Evolutionary conservation across 2,113 vertebrate species (phyloP), one percentile per base, ranked within the genome.

Genomic region (Cebus imitator): DNA sequence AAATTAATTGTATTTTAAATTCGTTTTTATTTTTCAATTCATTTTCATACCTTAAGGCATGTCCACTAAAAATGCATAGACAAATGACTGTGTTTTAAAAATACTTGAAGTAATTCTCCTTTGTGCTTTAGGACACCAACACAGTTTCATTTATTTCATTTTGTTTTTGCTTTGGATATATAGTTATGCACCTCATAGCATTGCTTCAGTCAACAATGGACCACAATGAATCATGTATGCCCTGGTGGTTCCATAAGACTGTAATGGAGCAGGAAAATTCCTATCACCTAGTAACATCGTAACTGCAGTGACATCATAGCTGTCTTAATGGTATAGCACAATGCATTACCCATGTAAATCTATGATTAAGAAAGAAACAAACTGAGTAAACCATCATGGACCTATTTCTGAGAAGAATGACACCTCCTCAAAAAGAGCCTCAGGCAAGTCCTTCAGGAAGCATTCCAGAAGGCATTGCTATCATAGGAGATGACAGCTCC

Each of bases 41-140:
- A 92, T 55, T 70, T 79, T 93, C 61, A 64, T 82, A 80, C 30
- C 12, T 82, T 73, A 66, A 64, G 7, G 12, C 37, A 35, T 72
- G 25, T 21, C 30, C 25, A 86, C 14, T 70, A 91, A 72, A 21
- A 85, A 94, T 50, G 13, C 40, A 85, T 43, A 70, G 30, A 85
- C 70, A 86, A 85, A 82, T 86, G 37, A 81, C 58, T 21, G 50
- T 61, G 68, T 45, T 95, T 96, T 87, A 35, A 72, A 85, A 92
- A 58, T 82, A 58, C 17, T 92, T 90, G 27, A 93, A 79, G 87
- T 93, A 52, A 84, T 92, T 92, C n/a, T 81, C 78, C 37, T 86
- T 27, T 45, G 17, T 21, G 4, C 37, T 11, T 17, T 93, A 90
- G 58, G 17, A 61, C 9, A 82, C 13, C 43, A 45, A 32, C 11